Evolutionary conservation across 2,113 vertebrate genomes (phyloP).

Genomic region (human): GRCh38 chr11:126599001-126599500

Average conservation of each 20-base stretch:
- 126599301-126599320: not conserved
- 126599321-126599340: slow-evolving; percentile 21
- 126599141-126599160: slow-evolving; percentile 41
- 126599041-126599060: slow-evolving; percentile 65
- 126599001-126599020: slow-evolving; percentile 53
- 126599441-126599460: not conserved
- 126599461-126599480: not conserved
- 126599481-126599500: not conserved
- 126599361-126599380: not conserved
- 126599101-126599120: not conserved
- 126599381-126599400: not conserved
- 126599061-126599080: not conserved
- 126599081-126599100: slow-evolving; percentile 36
- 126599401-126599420: slow-evolving; percentile 32
- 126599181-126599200: slow-evolving; percentile 43
- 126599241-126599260: not conserved
- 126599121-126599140: slow-evolving; percentile 61
- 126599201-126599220: slow-evolving; percentile 62
- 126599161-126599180: not conserved
- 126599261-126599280: slow-evolving; percentile 58
- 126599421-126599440: slow-evolving; percentile 6
- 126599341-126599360: slow-evolving; percentile 55
- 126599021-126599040: slow-evolving; percentile 42
- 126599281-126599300: not conserved
- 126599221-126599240: not conserved